A percentile compares a stretch with the other conserved stretches of the same genome.
These are phyloP conservation scores for Gerosis bhagava DNA, from an alignment of 2,888 invertebrate species.

Conservation along the genomic window DNA sequence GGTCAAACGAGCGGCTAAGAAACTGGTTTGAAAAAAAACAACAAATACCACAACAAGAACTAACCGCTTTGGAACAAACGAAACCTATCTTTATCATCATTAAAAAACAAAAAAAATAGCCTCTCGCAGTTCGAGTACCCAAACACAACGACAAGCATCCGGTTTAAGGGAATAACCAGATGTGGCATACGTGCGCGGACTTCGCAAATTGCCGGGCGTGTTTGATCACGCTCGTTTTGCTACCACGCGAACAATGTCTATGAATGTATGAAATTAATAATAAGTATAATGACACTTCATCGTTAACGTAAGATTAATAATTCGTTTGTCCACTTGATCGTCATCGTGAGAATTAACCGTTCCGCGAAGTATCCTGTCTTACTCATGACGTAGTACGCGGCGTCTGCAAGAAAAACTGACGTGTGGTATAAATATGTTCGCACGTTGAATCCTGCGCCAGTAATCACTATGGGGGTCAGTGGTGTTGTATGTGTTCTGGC, in stretches of 20 bases:
- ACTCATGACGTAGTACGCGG: slow-evolving; percentile 52
- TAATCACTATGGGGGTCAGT: slow-evolving; percentile 67
- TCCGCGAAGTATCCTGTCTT: slow-evolving; percentile 44
- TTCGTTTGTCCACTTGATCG: slow-evolving; percentile 37
- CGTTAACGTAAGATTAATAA: slow-evolving; percentile 21
- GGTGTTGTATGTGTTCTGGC: slow-evolving; percentile 58
- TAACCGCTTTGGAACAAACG: slow-evolving; percentile 37
- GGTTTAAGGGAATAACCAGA: slow-evolving; percentile 70
- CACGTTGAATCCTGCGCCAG: slow-evolving; percentile 63
- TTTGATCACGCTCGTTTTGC: slow-evolving; percentile 20
- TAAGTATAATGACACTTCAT: slow-evolving; percentile 17
- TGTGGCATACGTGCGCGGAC: slow-evolving; percentile 49
- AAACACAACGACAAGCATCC: slow-evolving; percentile 52
- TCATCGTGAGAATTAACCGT: slow-evolving; percentile 52
- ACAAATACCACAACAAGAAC: slow-evolving; percentile 9
- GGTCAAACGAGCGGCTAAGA: not conserved
- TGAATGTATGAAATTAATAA: slow-evolving; percentile 21
- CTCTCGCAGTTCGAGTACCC: slow-evolving; percentile 20
- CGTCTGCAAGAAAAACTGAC: slow-evolving; percentile 57
- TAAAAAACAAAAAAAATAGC: slow-evolving; percentile 44
- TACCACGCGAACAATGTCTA: slow-evolving; percentile 16
- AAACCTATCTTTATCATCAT: slow-evolving; percentile 41
- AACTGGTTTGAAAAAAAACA: slow-evolving; percentile 16
- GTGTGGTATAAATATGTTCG: slow-evolving; percentile 76
- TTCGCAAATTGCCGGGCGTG: slow-evolving; percentile 53